Percentiles rank a stretch among this genome's conserved stretches.
Evolutionary conservation across 2,888 invertebrate species (phyloP).

Genomic region (Parochlus steinenii): DNA sequence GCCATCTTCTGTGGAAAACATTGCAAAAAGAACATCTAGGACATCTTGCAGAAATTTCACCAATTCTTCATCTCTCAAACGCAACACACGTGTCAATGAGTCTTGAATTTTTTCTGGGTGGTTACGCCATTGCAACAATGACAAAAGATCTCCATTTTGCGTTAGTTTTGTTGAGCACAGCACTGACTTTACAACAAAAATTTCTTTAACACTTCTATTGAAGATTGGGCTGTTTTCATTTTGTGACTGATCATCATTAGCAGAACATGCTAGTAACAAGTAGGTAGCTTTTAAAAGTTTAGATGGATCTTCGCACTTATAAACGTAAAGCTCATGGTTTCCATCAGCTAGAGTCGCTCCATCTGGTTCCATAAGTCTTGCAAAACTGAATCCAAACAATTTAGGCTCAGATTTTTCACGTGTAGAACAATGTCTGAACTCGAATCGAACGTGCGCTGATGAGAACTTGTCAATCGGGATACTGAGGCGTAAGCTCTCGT

Average conservation of each 20-base stretch:
- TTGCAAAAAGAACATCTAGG: conserved; percentile 78
- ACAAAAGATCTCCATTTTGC: conserved; percentile 81
- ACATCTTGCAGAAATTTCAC: conserved; percentile 92
- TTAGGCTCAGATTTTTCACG: conserved; percentile 82
- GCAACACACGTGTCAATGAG: conserved; percentile 62
- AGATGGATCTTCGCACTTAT: conserved; percentile 73
- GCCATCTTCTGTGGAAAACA: conserved; percentile 87
- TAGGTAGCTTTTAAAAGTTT: conserved; percentile 42
- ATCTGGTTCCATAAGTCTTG: conserved; percentile 76
- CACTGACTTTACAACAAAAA: conserved; percentile 62
- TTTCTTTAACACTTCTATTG: conserved; percentile 69
- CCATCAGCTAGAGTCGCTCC: conserved; percentile 82
- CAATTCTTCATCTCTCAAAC: conserved; percentile 76
- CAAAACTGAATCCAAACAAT: conserved; percentile 80
- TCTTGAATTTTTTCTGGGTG: conserved; percentile 76
- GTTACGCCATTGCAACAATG: conserved; percentile 80
- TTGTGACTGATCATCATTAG: conserved; percentile 37
- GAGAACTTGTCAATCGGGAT: conserved; percentile 87
- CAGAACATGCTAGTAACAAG: conserved; percentile 44
- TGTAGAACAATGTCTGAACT: conserved; percentile 86
- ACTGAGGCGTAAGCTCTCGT: conserved; percentile 70
- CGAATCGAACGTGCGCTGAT: conserved; percentile 78
- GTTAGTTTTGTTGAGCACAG: conserved; percentile 94
- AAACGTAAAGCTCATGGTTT: conserved; percentile 75
- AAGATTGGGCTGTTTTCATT: conserved; percentile 38